A percentile compares a stretch with the other conserved stretches of the same genome.
These are phyloP conservation scores for Pseudococcus jackbeardsleyi DNA, from an alignment of 2,888 invertebrate genomes.

Conservation along the genomic window DNA sequence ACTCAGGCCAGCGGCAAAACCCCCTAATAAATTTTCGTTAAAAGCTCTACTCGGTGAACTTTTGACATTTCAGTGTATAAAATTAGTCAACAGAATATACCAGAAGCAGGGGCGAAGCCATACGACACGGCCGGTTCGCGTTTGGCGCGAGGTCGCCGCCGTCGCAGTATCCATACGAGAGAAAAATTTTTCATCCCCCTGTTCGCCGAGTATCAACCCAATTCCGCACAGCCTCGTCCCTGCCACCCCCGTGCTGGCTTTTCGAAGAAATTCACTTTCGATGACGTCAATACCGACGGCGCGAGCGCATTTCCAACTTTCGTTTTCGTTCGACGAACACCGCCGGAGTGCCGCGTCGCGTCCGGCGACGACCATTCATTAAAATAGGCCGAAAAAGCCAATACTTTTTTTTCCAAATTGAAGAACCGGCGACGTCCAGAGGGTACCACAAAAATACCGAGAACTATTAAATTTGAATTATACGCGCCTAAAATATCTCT, in stretches of 20 bases:
- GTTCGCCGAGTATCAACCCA: not conserved
- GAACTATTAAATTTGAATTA: conserved; percentile 40
- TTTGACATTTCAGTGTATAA: conserved; percentile 41
- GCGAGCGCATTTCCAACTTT: conserved; percentile 13
- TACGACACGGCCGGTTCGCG: not conserved
- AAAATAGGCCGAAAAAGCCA: not conserved
- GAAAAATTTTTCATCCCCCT: not conserved
- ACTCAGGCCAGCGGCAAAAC: not conserved
- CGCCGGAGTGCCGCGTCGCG: not conserved
- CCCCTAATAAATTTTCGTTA: conserved; percentile 33
- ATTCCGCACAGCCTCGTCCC: not conserved
- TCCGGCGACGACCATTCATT: conserved; percentile 9
- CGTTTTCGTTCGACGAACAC: not conserved
- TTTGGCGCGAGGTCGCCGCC: not conserved
- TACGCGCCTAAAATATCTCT: not conserved
- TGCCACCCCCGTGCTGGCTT: not conserved
- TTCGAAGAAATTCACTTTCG: conserved; percentile 46
- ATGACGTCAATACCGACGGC: conserved; percentile 31
- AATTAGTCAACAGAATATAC: conserved; percentile 26
- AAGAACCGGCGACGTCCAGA: not conserved
- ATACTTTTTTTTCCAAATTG: not conserved
- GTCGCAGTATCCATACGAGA: conserved; percentile 31
- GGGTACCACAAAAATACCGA: not conserved
- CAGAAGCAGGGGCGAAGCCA: not conserved
- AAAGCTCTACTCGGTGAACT: conserved; percentile 40